Evolutionary conservation across 1,140 invertebrate species (phyloP), one percentile per base, ranked within the genome.

Genomic region (Propsilocerus akamusi): DNA sequence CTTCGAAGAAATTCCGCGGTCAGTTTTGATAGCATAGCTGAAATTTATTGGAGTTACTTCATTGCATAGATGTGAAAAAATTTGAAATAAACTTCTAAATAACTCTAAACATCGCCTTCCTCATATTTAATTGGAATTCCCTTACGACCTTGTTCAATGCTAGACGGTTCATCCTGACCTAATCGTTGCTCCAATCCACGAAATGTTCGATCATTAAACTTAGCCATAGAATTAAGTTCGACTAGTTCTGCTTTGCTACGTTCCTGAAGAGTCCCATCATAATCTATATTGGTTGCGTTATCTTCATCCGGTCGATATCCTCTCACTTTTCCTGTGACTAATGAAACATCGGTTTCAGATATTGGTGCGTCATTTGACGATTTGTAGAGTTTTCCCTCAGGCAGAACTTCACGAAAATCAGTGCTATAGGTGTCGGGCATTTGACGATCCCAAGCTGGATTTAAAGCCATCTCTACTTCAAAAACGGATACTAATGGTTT

Each of bases 401-500:
- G 76, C 23, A 91, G 62, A 47, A 92, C 61, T 56, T 85, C 70
- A 55, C 76, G 72, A 63, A 87, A 93, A 60, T 92, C 84, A 37
- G 79, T 77, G 14, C 80, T 70, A 63, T 86, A 85, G 14, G 61
- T 62, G 25, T 78, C 72, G 53, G 70, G 64, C 60, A 72, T 70
- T 57, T 71, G 71, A 56, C 71, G 64, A 66, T 83, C 57, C 63
- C 63, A 65, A 58, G 50, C 70, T 60, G 56, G 67, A 71, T 85
- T 86, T 34, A 90, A 74, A 4, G 92, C 93, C 26, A 94, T 69
- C 69, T 97, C 93, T 30, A 95, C 70, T 68, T 97, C 93, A 68
- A 78, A 92, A 4, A 91, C 84, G n/a, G 87, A 90, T 2, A 93
- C 76, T 46, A 97, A 77, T 5, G 92, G 90, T 58, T 83, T 85